A percentile compares a stretch with the other conserved stretches of the same genome.
Conservation (phyloP, 2,113 vertebrate species). For the Cacatua alba region DNA sequence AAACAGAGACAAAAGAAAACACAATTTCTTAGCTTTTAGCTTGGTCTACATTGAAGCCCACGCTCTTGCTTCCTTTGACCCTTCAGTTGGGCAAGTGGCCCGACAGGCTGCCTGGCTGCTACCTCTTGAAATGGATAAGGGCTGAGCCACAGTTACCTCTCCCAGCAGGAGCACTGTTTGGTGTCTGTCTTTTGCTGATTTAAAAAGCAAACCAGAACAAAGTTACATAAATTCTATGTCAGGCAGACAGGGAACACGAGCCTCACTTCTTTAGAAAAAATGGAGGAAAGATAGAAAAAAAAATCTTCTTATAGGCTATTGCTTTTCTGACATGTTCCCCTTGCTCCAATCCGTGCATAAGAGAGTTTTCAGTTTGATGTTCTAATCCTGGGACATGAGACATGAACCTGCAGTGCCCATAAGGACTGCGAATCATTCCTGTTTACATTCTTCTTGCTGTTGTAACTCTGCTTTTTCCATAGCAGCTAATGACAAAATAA, state of each 20-base stretch:
- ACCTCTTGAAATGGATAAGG: rapidly evolving
- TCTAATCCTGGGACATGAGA: neutral
- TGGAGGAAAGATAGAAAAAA: neutral
- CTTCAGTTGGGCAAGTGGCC: neutral
- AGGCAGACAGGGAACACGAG: neutral
- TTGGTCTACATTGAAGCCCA: neutral
- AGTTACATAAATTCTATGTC: neutral
- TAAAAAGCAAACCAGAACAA: neutral
- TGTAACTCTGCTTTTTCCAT: neutral
- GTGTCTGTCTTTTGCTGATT: neutral
- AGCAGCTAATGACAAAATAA: neutral
- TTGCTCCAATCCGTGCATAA: neutral
- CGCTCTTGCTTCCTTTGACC: neutral
- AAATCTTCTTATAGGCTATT: neutral
- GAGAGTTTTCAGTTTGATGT: neutral
- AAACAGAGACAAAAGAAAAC: neutral
- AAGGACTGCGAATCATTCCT: neutral
- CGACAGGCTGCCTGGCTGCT: neutral
- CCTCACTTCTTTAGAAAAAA: neutral
- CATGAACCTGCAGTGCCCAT: neutral
- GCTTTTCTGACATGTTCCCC: neutral
- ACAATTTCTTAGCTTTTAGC: neutral
- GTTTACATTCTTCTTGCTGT: neutral
- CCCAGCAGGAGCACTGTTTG: neutral
- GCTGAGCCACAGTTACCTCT: neutral